Conservation (phyloP, 37 sponge, comb jelly and placozoan genomes). For the Spongia lamella region DNA sequence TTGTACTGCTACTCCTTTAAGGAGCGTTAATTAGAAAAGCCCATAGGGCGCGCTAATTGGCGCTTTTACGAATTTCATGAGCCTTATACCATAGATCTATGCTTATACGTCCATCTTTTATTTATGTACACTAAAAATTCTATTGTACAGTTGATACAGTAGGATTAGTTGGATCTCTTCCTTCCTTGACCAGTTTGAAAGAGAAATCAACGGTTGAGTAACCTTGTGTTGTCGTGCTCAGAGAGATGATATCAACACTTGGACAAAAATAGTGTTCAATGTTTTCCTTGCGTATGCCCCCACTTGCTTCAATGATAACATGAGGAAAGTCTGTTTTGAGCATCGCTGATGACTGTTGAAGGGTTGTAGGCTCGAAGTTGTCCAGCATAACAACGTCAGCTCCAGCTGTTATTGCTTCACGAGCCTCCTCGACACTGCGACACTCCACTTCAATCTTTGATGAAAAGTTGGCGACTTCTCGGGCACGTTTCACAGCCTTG, state of each 20-base stretch:
- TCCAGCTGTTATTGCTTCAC: slow-evolving; percentile 74
- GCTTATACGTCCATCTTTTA: too few relatives aligned
- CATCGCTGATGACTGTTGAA: slow-evolving; percentile 51
- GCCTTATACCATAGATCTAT: too few relatives aligned
- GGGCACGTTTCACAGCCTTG: slow-evolving; percentile 73
- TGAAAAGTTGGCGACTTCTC: slow-evolving; percentile 82
- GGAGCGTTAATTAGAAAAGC: too few relatives aligned
- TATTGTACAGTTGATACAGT: slow-evolving; percentile 41
- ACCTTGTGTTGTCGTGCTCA: slow-evolving; percentile 88
- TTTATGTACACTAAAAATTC: too few relatives aligned
- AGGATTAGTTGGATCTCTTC: slow-evolving; percentile 76
- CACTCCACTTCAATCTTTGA: slow-evolving; percentile 97
- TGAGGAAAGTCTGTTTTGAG: slow-evolving; percentile 76
- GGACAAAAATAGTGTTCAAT: slow-evolving; percentile 68
- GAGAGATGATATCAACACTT: slow-evolving; percentile 81
- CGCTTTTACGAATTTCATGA: too few relatives aligned
- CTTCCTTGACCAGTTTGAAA: slow-evolving; percentile 82
- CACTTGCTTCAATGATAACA: slow-evolving; percentile 87
- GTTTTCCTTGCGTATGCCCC: slow-evolving; percentile 76
- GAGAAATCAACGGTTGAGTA: slow-evolving; percentile 88
- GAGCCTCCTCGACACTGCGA: slow-evolving; percentile 76
- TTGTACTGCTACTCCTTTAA: too few relatives aligned
- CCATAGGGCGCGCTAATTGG: too few relatives aligned
- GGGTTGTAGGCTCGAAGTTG: slow-evolving; percentile 78
- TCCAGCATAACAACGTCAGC: slow-evolving; percentile 96